Evolutionary conservation across 2,113 vertebrate species (phyloP).

Genomic region (Climacteris rufus): DNA sequence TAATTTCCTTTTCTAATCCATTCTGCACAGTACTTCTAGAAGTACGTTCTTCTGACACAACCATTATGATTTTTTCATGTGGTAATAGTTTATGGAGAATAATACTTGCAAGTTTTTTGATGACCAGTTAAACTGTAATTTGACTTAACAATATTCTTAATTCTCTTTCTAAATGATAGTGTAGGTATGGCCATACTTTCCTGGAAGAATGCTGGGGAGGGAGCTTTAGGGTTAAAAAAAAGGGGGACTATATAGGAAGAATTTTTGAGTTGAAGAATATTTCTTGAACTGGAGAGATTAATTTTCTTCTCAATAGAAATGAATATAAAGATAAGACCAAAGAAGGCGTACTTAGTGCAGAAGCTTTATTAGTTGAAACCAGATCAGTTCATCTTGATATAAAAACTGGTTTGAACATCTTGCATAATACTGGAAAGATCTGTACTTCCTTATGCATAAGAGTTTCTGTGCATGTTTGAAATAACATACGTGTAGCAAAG

Average conservation of each 20-base stretch:
- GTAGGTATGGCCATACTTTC: background rate
- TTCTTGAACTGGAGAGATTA: background rate
- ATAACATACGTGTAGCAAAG: background rate
- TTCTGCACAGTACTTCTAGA: background rate
- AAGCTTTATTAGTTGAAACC: background rate
- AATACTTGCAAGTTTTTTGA: background rate
- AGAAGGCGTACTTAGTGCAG: background rate
- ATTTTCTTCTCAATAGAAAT: background rate
- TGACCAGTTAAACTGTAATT: background rate
- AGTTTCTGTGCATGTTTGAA: constrained; percentile 3
- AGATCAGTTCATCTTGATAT: background rate
- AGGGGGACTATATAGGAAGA: background rate
- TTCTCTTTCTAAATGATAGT: background rate
- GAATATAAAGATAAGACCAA: background rate
- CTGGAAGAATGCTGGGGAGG: background rate
- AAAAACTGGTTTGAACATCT: background rate
- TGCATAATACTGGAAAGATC: background rate
- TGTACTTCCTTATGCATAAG: background rate
- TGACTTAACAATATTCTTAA: background rate
- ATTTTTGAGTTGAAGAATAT: background rate
- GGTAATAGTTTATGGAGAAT: background rate
- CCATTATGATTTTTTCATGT: background rate
- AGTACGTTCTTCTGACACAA: background rate
- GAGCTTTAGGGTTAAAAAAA: background rate
- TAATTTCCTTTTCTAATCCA: background rate